Conservation (phyloP, 2,888 invertebrate genomes). For the Drosophila heteroneura region DNA sequence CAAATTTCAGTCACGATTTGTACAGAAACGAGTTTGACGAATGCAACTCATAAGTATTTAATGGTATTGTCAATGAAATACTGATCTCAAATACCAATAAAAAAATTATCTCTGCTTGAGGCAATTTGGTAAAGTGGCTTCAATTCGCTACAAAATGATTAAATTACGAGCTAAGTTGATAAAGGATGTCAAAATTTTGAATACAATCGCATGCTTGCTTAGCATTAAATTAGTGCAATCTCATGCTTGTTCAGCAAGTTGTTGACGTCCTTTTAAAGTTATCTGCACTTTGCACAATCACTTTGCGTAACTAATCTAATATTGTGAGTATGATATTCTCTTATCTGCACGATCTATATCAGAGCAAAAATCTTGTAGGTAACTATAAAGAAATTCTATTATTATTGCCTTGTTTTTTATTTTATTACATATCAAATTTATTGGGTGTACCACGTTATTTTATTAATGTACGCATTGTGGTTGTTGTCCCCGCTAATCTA, state of each 20-base stretch:
- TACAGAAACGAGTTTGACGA: neutral
- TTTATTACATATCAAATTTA: neutral
- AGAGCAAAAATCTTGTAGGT: neutral
- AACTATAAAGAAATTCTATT: neutral
- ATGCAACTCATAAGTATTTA: slow-evolving; percentile 9
- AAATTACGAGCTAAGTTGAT: neutral
- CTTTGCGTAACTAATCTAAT: slow-evolving; percentile 24
- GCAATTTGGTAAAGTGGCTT: slow-evolving; percentile 4
- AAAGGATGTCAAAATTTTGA: no score
- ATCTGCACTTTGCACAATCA: neutral
- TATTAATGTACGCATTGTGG: neutral
- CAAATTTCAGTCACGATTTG: slow-evolving; percentile 17
- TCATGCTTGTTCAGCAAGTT: neutral
- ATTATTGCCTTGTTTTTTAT: neutral
- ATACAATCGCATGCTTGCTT: neutral
- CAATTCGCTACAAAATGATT: neutral
- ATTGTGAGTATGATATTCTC: slow-evolving; percentile 13
- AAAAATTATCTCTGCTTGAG: neutral
- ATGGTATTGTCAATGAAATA: slow-evolving; percentile 13
- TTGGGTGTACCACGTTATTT: neutral
- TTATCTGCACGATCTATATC: slow-evolving; percentile 37
- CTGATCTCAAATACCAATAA: neutral
- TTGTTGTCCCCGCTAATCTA: no score
- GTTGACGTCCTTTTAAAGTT: neutral
- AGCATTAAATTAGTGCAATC: neutral